phyloP scores from a whole-genome alignment of 92 coral and sea anemone species.

The Epizoanthus ramosus region DNA sequence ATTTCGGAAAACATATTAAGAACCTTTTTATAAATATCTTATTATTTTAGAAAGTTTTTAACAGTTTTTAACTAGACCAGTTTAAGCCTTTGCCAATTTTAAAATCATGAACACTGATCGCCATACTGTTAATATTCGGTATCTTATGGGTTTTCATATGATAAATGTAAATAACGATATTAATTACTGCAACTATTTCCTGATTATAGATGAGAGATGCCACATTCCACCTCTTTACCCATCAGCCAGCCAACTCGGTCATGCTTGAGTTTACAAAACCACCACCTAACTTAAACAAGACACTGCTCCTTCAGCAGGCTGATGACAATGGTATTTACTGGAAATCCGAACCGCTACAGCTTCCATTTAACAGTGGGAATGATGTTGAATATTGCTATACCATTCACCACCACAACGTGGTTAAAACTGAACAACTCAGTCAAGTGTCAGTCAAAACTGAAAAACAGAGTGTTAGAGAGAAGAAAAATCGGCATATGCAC shows the following conservation, averaged over 20 bases:
- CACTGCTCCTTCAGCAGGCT: conserved; percentile 12
- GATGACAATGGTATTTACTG: conserved; percentile 42
- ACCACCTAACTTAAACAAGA: neutral
- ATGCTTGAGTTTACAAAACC: neutral
- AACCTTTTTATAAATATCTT: no score
- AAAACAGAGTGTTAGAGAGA: conserved; percentile 2
- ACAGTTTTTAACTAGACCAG: no score
- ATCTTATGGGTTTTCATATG: no score
- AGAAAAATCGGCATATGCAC: neutral
- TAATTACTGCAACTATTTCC: no score
- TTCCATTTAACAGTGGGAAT: conserved; percentile 12
- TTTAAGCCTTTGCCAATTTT: no score
- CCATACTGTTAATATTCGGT: no score
- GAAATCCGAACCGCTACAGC: conserved; percentile 31
- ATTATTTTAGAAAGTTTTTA: no score
- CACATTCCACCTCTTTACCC: conserved; percentile 17
- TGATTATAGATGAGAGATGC: conserved; percentile 11
- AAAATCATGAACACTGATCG: no score
- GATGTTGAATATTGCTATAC: conserved; percentile 54
- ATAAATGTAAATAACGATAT: no score
- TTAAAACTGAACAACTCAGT: neutral
- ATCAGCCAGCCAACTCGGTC: neutral
- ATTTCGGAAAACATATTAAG: no score
- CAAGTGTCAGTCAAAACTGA: neutral
- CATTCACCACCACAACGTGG: conserved; percentile 32